Conservation (phyloP, 2,888 invertebrate genomes). For the Julus scanicus region DNA sequence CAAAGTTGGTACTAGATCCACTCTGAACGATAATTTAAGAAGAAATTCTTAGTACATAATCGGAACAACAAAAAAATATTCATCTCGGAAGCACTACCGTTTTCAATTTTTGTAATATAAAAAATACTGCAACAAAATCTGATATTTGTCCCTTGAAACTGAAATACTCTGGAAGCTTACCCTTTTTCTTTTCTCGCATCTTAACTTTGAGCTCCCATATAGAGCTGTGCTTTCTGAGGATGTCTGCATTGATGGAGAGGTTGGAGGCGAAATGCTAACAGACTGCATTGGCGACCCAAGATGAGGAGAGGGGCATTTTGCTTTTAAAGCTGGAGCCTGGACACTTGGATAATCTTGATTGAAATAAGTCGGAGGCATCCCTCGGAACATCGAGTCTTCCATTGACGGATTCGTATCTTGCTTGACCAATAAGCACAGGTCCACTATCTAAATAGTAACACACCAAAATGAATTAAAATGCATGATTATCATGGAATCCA, state of each 20-base stretch:
- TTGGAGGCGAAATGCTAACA: not conserved
- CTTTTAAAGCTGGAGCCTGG: slow-evolving; percentile 58
- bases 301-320: slow-evolving; percentile 58
- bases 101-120: too few relatives aligned
- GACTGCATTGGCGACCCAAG: slow-evolving; percentile 55
- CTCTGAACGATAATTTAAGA: not conserved
- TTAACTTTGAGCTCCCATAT: slow-evolving; percentile 58
- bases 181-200: slow-evolving; percentile 2
- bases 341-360: slow-evolving; percentile 59
- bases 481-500: too few relatives aligned
- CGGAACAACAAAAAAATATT: too few relatives aligned
- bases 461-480: too few relatives aligned
- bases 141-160: too few relatives aligned
- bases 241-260: not conserved
- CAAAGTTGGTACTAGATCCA: not conserved
- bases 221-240: slow-evolving; percentile 51
- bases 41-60: too few relatives aligned
- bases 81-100: too few relatives aligned
- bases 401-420: slow-evolving; percentile 71
- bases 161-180: too few relatives aligned
- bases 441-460: slow-evolving; percentile 74
- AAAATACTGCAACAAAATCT: too few relatives aligned
- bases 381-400: slow-evolving; percentile 63
- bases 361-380: slow-evolving; percentile 61
- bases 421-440: slow-evolving; percentile 82